Evolutionary conservation across 2,888 invertebrate genomes (phyloP).

Genomic region (Callyntrura guangdongensis): DNA sequence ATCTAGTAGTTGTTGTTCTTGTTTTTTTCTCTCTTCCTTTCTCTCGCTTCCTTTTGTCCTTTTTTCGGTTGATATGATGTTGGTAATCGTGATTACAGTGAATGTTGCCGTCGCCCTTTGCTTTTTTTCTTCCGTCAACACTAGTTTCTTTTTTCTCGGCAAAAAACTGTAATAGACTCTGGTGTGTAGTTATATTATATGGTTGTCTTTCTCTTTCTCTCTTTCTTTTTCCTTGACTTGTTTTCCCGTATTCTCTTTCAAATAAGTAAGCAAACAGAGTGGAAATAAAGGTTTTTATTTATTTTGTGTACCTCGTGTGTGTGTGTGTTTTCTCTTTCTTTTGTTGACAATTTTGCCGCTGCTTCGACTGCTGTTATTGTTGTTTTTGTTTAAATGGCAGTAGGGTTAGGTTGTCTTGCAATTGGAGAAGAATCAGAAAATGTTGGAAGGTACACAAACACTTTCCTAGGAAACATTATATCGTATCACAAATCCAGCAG

Average conservation of each 20-base stretch:
- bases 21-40: constrained; percentile 44
- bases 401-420: constrained; percentile 22
- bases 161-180: constrained; percentile 24
- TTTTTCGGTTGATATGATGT: constrained; percentile 32
- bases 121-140: neutral
- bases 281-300: constrained; percentile 47
- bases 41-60: neutral
- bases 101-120: neutral
- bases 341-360: constrained; percentile 44
- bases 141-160: too few species aligned
- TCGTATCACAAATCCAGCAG: too few species aligned
- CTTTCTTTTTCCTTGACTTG: constrained; percentile 13
- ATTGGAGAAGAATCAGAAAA: neutral
- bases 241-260: constrained; percentile 17
- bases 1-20: too few species aligned
- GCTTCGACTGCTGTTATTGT: constrained; percentile 1
- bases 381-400: constrained; percentile 32
- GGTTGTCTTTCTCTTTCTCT: constrained; percentile 9
- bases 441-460: constrained; percentile 5
- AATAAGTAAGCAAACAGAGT: constrained; percentile 47
- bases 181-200: constrained; percentile 26
- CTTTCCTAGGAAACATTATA: too few species aligned
- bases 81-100: constrained; percentile 1
- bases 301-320: constrained; percentile 24
- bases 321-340: neutral